phyloP scores from a whole-genome alignment of 1,140 invertebrate genomes.

The Zaprionus tsacasi region DNA sequence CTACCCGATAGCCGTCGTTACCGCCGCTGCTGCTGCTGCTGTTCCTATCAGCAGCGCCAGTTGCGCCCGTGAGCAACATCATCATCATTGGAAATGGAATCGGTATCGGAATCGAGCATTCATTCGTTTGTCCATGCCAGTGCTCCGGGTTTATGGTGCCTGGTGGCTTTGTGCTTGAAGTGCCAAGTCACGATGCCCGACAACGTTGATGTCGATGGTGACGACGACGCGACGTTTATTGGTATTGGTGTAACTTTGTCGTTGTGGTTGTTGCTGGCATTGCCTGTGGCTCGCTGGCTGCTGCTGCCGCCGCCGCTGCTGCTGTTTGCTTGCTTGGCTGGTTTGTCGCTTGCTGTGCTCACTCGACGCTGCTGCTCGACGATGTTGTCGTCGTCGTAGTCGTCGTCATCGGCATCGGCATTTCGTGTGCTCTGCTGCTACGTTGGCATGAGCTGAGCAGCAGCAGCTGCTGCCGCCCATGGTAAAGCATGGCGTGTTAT shows the following conservation, averaged over 20 bases:
- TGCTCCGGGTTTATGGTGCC: slow-evolving; percentile 32
- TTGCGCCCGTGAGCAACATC: slow-evolving; percentile 51
- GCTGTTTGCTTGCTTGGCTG: slow-evolving; percentile 47
- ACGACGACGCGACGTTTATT: slow-evolving; percentile 43
- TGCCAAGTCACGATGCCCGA: slow-evolving; percentile 60
- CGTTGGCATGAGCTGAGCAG: slow-evolving; percentile 43
- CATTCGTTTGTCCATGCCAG: slow-evolving; percentile 33
- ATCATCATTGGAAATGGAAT: slow-evolving; percentile 37
- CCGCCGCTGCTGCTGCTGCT: not conserved
- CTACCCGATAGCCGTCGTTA: slow-evolving; percentile 16
- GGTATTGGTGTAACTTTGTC: slow-evolving; percentile 59
- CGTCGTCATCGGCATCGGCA: slow-evolving; percentile 36
- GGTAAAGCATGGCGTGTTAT: slow-evolving; percentile 23
- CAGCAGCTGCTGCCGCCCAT: slow-evolving; percentile 4
- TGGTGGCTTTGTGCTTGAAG: slow-evolving; percentile 41
- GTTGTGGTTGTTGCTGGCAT: slow-evolving; percentile 48
- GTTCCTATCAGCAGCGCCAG: slow-evolving; percentile 29
- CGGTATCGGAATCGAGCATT: slow-evolving; percentile 26
- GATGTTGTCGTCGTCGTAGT: slow-evolving; percentile 21
- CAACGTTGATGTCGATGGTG: slow-evolving; percentile 20
- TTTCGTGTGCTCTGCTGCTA: slow-evolving; percentile 39
- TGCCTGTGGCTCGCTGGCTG: slow-evolving; percentile 53
- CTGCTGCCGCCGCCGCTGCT: slow-evolving; percentile 32
- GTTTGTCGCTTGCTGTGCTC: slow-evolving; percentile 43
- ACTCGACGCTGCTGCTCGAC: slow-evolving; percentile 18